phyloP scores from a whole-genome alignment of 2,113 vertebrate species.

The Colaptes auratus region DNA sequence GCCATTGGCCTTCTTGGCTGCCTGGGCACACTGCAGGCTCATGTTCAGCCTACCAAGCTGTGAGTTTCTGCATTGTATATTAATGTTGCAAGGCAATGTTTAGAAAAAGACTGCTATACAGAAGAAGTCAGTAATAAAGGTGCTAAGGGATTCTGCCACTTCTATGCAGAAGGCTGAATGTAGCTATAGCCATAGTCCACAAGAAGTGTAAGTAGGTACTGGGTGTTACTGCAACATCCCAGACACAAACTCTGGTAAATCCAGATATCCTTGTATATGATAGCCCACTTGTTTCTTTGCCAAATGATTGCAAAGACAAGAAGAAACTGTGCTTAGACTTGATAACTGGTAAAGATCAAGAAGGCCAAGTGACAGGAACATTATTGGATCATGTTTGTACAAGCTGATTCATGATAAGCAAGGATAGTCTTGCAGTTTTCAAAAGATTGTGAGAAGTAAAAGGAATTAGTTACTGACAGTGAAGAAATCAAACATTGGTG shows the following conservation, averaged over 20 bases:
- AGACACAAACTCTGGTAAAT: neutral
- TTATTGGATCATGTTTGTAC: neutral
- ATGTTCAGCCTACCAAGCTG: too few relatives aligned
- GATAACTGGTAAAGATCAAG: neutral
- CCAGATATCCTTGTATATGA: neutral
- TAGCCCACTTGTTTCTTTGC: neutral
- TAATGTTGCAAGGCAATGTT: neutral
- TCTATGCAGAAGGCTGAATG: neutral
- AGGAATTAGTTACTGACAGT: neutral
- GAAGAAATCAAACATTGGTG: neutral
- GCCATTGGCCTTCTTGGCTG: too few relatives aligned
- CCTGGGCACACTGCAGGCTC: too few relatives aligned
- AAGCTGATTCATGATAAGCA: neutral
- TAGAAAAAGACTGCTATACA: neutral
- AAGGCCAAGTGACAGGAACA: neutral
- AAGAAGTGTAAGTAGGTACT: neutral
- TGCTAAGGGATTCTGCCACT: neutral
- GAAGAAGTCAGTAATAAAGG: neutral
- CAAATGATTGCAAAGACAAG: neutral
- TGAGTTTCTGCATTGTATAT: neutral
- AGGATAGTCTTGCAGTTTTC: neutral
- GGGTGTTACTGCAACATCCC: neutral
- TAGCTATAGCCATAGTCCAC: neutral
- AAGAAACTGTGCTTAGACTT: neutral
- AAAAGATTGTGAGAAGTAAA: neutral